Percentiles rank a stretch among this genome's conserved stretches.
These are phyloP conservation scores for Rhinoraja longicauda DNA, from an alignment of 2,797 vertebrate genomes.

Conservation along the genomic window DNA sequence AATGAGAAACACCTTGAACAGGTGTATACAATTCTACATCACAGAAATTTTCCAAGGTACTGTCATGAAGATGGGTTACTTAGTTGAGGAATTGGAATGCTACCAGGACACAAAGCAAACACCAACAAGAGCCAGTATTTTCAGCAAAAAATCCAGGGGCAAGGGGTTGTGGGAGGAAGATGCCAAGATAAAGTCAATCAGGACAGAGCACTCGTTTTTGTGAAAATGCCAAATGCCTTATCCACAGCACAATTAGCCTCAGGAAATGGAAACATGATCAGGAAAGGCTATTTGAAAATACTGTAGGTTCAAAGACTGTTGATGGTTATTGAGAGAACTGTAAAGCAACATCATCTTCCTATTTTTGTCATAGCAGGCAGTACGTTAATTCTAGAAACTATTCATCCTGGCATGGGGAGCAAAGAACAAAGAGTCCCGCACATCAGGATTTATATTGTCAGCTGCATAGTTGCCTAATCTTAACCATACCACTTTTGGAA, in stretches of 20 bases:
- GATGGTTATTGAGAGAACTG: neutral
- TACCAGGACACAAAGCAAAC: neutral
- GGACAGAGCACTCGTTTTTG: neutral
- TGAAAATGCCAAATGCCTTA: neutral
- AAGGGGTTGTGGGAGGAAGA: neutral
- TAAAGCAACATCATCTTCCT: neutral
- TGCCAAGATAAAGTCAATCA: neutral
- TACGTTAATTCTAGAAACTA: neutral
- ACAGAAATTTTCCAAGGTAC: neutral
- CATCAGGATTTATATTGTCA: neutral
- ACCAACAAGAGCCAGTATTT: neutral
- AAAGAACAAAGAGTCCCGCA: too few relatives aligned
- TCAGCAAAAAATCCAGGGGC: neutral
- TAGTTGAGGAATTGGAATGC: neutral
- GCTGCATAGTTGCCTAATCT: neutral
- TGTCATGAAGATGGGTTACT: neutral
- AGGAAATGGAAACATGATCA: slow-evolving; percentile 4
- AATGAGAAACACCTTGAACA: neutral
- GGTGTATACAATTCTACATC: neutral
- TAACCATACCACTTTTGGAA: neutral
- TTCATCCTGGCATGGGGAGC: too few relatives aligned
- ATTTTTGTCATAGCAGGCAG: neutral
- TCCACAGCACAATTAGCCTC: neutral
- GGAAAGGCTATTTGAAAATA: neutral
- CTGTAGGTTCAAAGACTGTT: neutral